Base-by-base conservation (phyloP, 2,888 invertebrate genomes). In the Orthosia gothica region DNA sequence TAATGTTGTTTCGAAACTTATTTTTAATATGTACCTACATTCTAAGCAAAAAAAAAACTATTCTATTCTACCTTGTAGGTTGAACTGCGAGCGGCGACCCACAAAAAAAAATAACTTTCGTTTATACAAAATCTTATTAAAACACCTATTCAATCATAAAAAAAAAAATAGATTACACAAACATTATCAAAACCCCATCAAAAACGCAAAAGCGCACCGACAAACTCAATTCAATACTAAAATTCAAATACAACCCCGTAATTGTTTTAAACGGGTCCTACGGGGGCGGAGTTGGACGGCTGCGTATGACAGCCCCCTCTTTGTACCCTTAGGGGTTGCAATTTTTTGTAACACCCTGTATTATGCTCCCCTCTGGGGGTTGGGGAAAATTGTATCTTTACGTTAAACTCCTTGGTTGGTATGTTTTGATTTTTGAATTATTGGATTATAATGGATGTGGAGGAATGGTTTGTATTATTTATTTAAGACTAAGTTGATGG, bases 291-390 rank as follows among this genome's bases (percentile, higher is more conserved):
- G 88, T 86, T 89, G 89, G 85, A 84, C 91, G 91, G 90, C 92
- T 95, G 94, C 89, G 78, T 78, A 78, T 94, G 95, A 94, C 94
- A 91, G 92, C 89, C 93, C 94, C 93, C 90, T 84, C 87, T 87
- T 49, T 23, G 64, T 86, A 72, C 90, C 91, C 92, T 89, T 76
- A 87, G 91, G 93, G 94, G 94, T 92, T 92, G 89, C 91, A 90
- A 91, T 94, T 95, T 95, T 95, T 95, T 95, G 94, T 94, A 94
- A 94, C 95, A 94, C 95, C 93, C 94, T 86, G 63, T 74, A 72
- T 84, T 62, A 23, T 74, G 52, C 87, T 78, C 87, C 87, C 87
- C 85, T 81, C 62, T 68, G 16, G 70, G 79, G 79, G 83, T 76
- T 59, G 66, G 81, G 81, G 79, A 65, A 68, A 77, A 84, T 79